These are phyloP conservation scores for Kradibia gibbosae DNA, from an alignment of 1,140 invertebrate genomes.

Conservation along the genomic window DNA sequence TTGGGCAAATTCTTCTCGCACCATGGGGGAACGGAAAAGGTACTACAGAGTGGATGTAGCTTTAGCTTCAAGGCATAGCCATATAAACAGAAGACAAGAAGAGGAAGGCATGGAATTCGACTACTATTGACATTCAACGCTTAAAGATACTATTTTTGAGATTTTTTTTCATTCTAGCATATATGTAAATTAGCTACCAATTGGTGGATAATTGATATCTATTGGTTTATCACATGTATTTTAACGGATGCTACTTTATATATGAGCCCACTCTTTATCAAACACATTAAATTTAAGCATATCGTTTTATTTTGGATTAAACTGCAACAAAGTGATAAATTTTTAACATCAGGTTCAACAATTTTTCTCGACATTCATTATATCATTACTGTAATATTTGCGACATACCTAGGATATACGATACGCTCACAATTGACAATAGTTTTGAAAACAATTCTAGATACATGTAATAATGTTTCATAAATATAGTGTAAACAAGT, in stretches of 20 bases:
- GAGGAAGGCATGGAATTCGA: not conserved
- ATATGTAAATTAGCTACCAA: not conserved
- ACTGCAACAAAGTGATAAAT: slow-evolving; percentile 39
- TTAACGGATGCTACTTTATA: not conserved
- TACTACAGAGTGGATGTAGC: slow-evolving; percentile 4
- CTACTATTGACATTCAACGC: not conserved
- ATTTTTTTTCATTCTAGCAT: not conserved
- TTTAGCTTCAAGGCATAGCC: not conserved
- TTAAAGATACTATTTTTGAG: not conserved
- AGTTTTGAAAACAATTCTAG: too few relatives aligned
- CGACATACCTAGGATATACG: not conserved
- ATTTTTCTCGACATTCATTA: slow-evolving; percentile 19
- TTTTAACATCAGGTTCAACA: slow-evolving; percentile 27
- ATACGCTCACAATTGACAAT: too few relatives aligned
- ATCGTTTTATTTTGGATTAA: not conserved
- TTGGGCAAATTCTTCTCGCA: slow-evolving; percentile 39
- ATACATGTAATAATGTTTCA: too few relatives aligned
- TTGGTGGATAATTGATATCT: too few relatives aligned
- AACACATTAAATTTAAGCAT: not conserved
- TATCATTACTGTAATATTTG: not conserved
- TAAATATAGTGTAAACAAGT: too few relatives aligned
- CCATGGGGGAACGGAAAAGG: slow-evolving; percentile 13
- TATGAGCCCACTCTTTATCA: not conserved
- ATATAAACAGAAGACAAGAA: not conserved
- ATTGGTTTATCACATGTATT: not conserved